Percentiles rank a stretch among this genome's conserved stretches.
phyloP scores from a whole-genome alignment of 2,888 invertebrate genomes.

The Drosophila pullipes region DNA sequence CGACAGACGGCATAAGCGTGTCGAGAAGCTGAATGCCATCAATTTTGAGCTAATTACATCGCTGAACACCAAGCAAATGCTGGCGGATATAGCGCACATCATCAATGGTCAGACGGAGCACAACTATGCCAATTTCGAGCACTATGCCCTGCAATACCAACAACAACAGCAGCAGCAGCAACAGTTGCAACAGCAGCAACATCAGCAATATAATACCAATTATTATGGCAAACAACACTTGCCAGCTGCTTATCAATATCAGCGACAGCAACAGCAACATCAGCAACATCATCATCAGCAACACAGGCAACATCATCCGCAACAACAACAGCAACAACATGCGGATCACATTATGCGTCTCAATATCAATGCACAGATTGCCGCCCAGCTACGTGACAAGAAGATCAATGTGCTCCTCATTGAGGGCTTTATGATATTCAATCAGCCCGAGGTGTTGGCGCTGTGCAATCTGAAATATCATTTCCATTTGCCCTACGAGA shows the following conservation, averaged over 20 bases:
- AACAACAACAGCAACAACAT: conserved; percentile 45
- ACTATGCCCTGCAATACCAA: conserved; percentile 73
- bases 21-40: conserved; percentile 89
- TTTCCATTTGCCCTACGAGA: conserved; percentile 89
- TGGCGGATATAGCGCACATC: conserved; percentile 86
- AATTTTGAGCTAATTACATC: conserved; percentile 91
- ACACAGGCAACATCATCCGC: conserved; percentile 49
- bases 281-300: conserved; percentile 46
- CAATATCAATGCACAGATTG: conserved; percentile 70
- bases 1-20: conserved; percentile 88
- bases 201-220: conserved; percentile 57
- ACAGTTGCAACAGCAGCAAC: conserved; percentile 64
- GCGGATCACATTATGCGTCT: conserved; percentile 61
- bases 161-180: conserved; percentile 63
- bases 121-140: conserved; percentile 74
- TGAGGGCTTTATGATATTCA: conserved; percentile 92
- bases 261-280: conserved; percentile 33
- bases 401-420: conserved; percentile 88
- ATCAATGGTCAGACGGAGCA: conserved; percentile 78
- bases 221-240: conserved; percentile 59
- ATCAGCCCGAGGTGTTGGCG: conserved; percentile 88
- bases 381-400: conserved; percentile 75
- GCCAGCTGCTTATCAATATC: conserved; percentile 40
- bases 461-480: conserved; percentile 91
- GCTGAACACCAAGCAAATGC: conserved; percentile 91